Percentiles rank a stretch among this genome's conserved stretches.
Conservation (phyloP, 35 echinoderm and acorn worm genomes). For the Hemicentrotus pulcherrimus region DNA sequence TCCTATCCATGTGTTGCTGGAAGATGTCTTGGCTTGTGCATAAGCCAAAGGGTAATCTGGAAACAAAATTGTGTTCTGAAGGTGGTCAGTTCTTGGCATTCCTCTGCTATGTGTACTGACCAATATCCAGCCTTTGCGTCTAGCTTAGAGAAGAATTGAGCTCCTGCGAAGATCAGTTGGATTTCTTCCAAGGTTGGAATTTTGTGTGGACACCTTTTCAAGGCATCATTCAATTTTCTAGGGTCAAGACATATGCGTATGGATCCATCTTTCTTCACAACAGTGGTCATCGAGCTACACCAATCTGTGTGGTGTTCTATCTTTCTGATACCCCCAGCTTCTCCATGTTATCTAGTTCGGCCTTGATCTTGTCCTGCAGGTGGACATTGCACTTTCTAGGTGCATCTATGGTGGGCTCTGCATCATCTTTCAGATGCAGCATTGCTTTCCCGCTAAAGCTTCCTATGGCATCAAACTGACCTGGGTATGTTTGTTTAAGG, state of each 20-base stretch:
- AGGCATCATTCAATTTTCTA: conserved; percentile 60
- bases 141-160: conserved; percentile 65
- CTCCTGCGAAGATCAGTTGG: too few species aligned
- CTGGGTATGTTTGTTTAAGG: too few species aligned
- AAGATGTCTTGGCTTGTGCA: conserved; percentile 65
- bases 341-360: too few species aligned
- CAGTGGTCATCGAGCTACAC: conserved; percentile 51
- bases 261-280: conserved; percentile 57
- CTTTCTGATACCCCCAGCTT: too few species aligned
- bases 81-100: conserved; percentile 61
- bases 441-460: too few species aligned
- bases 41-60: conserved; percentile 63
- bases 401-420: too few species aligned
- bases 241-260: conserved; percentile 66
- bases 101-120: conserved; percentile 20
- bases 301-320: too few species aligned
- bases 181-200: conserved; percentile 60
- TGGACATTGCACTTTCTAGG: too few species aligned
- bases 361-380: too few species aligned
- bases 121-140: conserved; percentile 70
- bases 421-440: too few species aligned
- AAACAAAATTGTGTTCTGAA: conserved; percentile 64
- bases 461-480: too few species aligned
- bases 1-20: too few species aligned
- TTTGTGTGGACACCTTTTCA: conserved; percentile 69